Percentiles rank a stretch among this genome's conserved stretches.
These are phyloP conservation scores for Sphaeridia pumilis DNA, from an alignment of 2,888 invertebrate species.

Conservation along the genomic window DNA sequence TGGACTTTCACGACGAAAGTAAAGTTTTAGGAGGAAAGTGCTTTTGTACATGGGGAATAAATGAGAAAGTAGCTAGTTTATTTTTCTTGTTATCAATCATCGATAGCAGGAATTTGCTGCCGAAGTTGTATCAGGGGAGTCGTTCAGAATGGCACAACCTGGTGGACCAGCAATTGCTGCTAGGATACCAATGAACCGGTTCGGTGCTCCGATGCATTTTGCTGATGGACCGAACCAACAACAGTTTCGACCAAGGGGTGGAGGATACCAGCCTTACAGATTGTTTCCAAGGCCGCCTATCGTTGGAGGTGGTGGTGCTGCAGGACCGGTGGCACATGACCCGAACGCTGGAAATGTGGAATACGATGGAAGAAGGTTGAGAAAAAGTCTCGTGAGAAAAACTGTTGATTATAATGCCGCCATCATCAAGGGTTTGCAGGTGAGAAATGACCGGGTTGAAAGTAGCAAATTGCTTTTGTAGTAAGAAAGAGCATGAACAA, in stretches of 20 bases:
- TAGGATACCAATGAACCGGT: slow-evolving; percentile 15
- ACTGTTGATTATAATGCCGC: slow-evolving; percentile 97
- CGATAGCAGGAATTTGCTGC: background rate
- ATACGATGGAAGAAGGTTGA: slow-evolving; percentile 87
- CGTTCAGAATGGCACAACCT: slow-evolving; percentile 2
- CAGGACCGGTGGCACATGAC: slow-evolving; percentile 9
- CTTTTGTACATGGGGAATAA: too few species aligned
- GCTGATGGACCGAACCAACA: slow-evolving; percentile 16
- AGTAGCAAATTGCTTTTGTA: background rate
- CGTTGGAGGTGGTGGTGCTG: slow-evolving; percentile 15
- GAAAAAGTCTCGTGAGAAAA: slow-evolving; percentile 94
- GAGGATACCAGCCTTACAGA: slow-evolving; percentile 43
- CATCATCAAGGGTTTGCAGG: slow-evolving; percentile 82
- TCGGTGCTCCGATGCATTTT: slow-evolving; percentile 17
- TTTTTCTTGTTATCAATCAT: too few species aligned
- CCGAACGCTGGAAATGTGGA: slow-evolving; percentile 43
- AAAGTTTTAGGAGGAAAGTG: too few species aligned
- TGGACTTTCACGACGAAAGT: too few species aligned
- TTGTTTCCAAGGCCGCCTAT: slow-evolving; percentile 41
- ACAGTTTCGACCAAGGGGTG: slow-evolving; percentile 19
- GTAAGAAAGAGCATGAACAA: background rate
- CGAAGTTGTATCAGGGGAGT: background rate
- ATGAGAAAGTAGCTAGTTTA: too few species aligned
- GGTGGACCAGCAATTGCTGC: slow-evolving; percentile 3
- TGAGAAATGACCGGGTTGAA: too few species aligned